Evolutionary conservation across 2,888 invertebrate species (phyloP).

Genomic region (Parascotia fuliginaria): DNA sequence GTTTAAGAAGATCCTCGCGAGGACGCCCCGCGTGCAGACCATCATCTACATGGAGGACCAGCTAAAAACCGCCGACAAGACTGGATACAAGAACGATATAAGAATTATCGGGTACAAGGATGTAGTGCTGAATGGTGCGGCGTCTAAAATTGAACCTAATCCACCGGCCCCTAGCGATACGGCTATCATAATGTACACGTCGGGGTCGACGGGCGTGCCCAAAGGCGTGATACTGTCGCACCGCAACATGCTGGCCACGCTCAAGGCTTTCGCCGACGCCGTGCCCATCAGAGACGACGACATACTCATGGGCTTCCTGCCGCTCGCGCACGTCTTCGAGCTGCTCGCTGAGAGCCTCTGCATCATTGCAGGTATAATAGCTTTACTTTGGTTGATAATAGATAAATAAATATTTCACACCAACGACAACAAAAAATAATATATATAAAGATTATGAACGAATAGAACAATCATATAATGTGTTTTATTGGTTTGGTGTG

Average conservation of each 20-base stretch:
- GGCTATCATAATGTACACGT: constrained; percentile 99
- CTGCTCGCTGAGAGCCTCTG: constrained; percentile 96
- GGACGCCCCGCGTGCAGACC: constrained; percentile 91
- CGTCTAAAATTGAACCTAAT: no score
- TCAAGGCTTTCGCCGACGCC: constrained; percentile 93
- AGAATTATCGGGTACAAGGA: constrained; percentile 91
- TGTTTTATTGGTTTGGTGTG: no score
- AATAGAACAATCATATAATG: no score
- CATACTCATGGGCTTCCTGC: constrained; percentile 97
- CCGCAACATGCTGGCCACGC: constrained; percentile 92
- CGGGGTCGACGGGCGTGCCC: constrained; percentile 98
- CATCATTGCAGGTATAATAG: constrained; percentile 91
- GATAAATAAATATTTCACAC: no score
- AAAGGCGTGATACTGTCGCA: constrained; percentile 95
- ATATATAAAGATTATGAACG: no score
- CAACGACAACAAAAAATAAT: no score
- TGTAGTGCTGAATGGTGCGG: constrained; percentile 68
- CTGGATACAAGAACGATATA: constrained; percentile 90
- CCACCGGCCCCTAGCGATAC: constrained; percentile 91
- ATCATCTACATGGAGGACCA: constrained; percentile 96
- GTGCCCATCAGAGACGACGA: constrained; percentile 91
- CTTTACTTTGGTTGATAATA: not conserved
- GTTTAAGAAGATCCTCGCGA: constrained; percentile 91
- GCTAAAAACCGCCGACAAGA: constrained; percentile 88
- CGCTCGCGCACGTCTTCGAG: constrained; percentile 98